Conservation (phyloP, 64 coral and sea anemone species). For the Actinia equina region DNA sequence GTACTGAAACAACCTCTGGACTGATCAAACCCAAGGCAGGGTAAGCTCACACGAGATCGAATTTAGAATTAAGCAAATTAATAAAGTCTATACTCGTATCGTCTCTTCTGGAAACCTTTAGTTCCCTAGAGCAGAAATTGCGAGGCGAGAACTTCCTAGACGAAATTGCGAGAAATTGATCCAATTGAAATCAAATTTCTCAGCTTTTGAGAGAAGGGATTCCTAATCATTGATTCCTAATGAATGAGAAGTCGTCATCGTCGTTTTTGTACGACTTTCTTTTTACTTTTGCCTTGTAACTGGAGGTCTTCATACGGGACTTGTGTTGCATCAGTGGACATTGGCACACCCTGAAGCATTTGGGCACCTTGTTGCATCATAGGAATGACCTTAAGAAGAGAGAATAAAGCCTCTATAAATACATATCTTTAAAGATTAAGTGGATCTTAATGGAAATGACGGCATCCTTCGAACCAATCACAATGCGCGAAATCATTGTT, state of each 20-base stretch:
- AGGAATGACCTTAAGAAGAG: slow-evolving; percentile 59
- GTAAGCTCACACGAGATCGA: no score
- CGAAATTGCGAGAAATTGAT: no score
- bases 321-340: slow-evolving; percentile 64
- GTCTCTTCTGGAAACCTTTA: no score
- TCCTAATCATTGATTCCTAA: background rate
- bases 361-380: slow-evolving; percentile 60
- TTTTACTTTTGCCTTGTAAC: background rate
- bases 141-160: background rate
- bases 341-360: slow-evolving; percentile 39
- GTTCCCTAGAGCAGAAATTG: no score
- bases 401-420: background rate
- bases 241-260: background rate
- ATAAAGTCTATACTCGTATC: no score
- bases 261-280: background rate
- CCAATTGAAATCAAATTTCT: background rate
- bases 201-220: background rate
- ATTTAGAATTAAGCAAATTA: no score
- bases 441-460: no score
- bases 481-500: no score
- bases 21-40: no score
- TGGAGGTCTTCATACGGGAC: slow-evolving; percentile 32
- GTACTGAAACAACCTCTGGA: no score
- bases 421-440: no score
- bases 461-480: no score